Evolutionary conservation across 2,888 invertebrate species (phyloP).

Genomic region (Patella depressa): DNA sequence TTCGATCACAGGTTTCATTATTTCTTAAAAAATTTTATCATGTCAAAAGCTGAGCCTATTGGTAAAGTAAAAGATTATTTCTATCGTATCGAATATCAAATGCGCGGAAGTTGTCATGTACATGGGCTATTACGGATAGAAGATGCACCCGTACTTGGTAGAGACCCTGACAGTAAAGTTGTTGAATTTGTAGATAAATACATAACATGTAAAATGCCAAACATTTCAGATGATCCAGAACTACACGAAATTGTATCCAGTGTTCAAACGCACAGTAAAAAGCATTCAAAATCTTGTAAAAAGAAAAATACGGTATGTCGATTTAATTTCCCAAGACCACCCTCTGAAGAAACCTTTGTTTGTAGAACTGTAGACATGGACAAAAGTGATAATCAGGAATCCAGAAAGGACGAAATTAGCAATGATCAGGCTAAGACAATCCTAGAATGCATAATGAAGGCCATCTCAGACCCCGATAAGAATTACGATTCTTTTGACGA

Average conservation of each 20-base stretch:
- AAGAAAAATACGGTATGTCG: slow-evolving; percentile 32
- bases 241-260: slow-evolving; percentile 21
- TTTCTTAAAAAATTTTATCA: slow-evolving; percentile 31
- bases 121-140: slow-evolving; percentile 43
- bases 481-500: background rate
- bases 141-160: slow-evolving; percentile 38
- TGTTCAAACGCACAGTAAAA: slow-evolving; percentile 28
- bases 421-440: background rate
- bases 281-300: slow-evolving; percentile 30
- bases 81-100: slow-evolving; percentile 45
- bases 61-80: slow-evolving; percentile 41
- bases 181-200: slow-evolving; percentile 31
- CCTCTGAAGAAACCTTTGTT: background rate
- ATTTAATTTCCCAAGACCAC: slow-evolving; percentile 28
- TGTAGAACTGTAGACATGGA: slow-evolving; percentile 3
- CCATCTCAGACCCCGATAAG: background rate
- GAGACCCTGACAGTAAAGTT: slow-evolving; percentile 29
- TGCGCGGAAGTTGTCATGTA: slow-evolving; percentile 45
- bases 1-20: slow-evolving; percentile 42
- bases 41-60: slow-evolving; percentile 31
- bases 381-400: slow-evolving; percentile 6
- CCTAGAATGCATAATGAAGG: background rate
- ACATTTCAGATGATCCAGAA: slow-evolving; percentile 20
- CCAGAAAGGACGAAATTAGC: background rate
- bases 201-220: slow-evolving; percentile 35